Percentiles rank a stretch among this genome's conserved stretches.
Conservation (phyloP, 2,797 vertebrate genomes). For the Corythornis leucogaster region DNA sequence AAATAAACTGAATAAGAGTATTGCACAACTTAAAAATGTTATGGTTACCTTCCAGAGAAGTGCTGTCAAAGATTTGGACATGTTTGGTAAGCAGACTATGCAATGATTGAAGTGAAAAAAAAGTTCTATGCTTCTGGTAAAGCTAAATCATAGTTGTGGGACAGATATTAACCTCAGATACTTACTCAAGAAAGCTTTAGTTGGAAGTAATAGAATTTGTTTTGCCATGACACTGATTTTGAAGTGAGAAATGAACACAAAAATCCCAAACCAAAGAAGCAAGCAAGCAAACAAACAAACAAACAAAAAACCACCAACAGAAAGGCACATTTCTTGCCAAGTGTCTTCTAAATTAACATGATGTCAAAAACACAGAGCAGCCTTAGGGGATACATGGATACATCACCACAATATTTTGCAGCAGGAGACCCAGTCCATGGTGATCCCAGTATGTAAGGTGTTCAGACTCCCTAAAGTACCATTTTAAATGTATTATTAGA, state of each 20-base stretch:
- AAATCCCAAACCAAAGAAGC: no score
- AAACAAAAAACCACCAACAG: neutral
- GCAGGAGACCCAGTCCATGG: neutral
- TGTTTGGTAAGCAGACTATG: neutral
- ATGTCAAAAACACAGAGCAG: neutral
- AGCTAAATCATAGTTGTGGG: neutral
- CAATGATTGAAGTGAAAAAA: neutral
- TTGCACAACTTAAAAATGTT: neutral
- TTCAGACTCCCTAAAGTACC: neutral
- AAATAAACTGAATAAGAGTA: neutral
- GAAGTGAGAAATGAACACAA: neutral
- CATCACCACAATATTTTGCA: neutral
- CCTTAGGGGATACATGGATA: neutral
- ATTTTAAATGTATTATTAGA: neutral
- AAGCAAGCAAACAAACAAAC: no score
- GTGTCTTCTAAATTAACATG: neutral
- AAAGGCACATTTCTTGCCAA: neutral
- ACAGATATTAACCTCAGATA: neutral
- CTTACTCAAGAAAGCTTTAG: neutral
- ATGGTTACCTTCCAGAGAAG: neutral
- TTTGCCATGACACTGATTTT: neutral
- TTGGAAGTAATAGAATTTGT: neutral
- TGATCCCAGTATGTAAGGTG: neutral
- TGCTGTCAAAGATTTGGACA: neutral
- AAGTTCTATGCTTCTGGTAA: neutral